A percentile compares a stretch with the other conserved stretches of the same genome.
Conservation (phyloP, 2,113 vertebrate genomes). For the Catharus fuscescens region DNA sequence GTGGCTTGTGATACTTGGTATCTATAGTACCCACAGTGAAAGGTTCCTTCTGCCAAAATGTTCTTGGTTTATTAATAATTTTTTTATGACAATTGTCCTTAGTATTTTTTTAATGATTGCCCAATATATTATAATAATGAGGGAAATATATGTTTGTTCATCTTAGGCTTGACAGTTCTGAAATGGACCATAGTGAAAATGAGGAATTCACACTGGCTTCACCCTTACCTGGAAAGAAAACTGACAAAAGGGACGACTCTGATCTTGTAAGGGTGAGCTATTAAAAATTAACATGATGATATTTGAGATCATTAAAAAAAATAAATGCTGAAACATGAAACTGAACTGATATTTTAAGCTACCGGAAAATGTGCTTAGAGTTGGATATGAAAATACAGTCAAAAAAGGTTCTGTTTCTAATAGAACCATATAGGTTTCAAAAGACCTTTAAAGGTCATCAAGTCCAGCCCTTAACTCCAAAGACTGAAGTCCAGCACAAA, state of each 20-base stretch:
- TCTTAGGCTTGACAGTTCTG: conserved; percentile 87
- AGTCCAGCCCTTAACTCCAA: background rate
- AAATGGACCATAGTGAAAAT: conserved; percentile 97
- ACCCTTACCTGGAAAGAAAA: conserved; percentile 81
- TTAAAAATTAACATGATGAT: background rate
- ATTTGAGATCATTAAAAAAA: background rate
- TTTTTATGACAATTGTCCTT: background rate
- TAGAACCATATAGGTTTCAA: background rate
- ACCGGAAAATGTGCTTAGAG: background rate
- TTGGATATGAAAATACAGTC: background rate
- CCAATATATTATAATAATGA: background rate
- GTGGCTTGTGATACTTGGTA: background rate
- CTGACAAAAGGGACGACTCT: conserved; percentile 84
- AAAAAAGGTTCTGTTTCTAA: background rate
- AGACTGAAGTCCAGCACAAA: background rate
- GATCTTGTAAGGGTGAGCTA: conserved; percentile 82
- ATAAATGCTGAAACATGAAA: background rate
- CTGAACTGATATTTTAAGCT: background rate
- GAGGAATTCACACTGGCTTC: conserved; percentile 89
- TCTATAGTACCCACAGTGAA: background rate
- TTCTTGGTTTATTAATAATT: background rate
- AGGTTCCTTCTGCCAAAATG: background rate
- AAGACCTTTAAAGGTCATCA: background rate
- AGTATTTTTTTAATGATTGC: background rate
- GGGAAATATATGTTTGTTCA: conserved; percentile 12